A percentile compares a stretch with the other conserved stretches of the same genome.
Conservation (phyloP, 2,888 invertebrate genomes). For the Criorhina ranunculi region DNA sequence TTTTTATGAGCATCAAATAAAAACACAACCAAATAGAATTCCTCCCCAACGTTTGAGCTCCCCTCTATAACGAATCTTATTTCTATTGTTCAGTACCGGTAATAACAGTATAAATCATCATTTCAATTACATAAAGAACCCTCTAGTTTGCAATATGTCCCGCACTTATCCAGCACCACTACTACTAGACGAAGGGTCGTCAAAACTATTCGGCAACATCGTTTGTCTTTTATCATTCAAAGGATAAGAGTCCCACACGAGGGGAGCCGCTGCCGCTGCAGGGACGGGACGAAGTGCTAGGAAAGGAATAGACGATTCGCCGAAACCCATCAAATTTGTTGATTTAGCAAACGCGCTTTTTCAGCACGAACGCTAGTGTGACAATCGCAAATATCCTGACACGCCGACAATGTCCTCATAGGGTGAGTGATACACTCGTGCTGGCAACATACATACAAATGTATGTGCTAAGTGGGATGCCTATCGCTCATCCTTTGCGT, state of each 20-base stretch:
- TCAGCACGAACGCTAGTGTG: conserved; percentile 61
- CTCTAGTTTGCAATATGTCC: conserved; percentile 39
- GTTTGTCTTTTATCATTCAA: conserved; percentile 71
- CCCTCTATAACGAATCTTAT: conserved; percentile 27
- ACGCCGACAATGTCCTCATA: not conserved
- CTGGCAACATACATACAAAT: conserved; percentile 23
- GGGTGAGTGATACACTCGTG: conserved; percentile 2
- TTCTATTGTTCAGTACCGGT: conserved; percentile 49
- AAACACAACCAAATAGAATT: conserved; percentile 42
- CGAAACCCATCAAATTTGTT: conserved; percentile 71
- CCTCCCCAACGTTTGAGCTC: not conserved
- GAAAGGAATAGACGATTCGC: conserved; percentile 67
- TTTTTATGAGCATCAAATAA: conserved; percentile 37
- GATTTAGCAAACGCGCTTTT: conserved; percentile 74
- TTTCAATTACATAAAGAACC: conserved; percentile 74
- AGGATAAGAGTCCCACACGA: conserved; percentile 46
- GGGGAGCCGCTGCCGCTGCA: conserved; percentile 6
- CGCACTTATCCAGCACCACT: conserved; percentile 28
- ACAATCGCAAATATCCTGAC: conserved; percentile 66
- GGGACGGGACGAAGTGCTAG: conserved; percentile 54
- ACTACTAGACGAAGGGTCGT: conserved; percentile 34
- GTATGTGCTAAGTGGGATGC: conserved; percentile 33
- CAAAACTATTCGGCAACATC: conserved; percentile 60
- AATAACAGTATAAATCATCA: conserved; percentile 73
- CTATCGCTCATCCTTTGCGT: conserved; percentile 59